Conservation (phyloP, 1,140 invertebrate genomes). For the Drosophila santomea region DNA sequence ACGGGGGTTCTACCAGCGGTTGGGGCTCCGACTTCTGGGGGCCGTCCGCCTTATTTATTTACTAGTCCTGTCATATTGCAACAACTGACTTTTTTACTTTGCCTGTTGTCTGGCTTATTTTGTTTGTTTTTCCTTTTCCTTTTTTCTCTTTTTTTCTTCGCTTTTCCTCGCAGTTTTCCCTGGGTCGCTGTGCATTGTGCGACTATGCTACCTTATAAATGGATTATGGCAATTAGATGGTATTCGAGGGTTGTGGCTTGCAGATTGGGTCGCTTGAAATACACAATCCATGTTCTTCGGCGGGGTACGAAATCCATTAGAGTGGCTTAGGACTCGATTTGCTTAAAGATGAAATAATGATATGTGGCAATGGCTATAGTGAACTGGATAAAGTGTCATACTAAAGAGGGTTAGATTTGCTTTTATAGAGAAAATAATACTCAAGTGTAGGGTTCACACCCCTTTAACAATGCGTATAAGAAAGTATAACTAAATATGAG, state of each 20-base stretch:
- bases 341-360: conserved; percentile 33
- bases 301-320: conserved; percentile 27
- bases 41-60: conserved; percentile 52
- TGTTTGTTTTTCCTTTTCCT: conserved; percentile 54
- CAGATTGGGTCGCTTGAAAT: conserved; percentile 16
- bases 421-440: too few species aligned
- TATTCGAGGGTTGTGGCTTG: conserved; percentile 2
- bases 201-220: conserved; percentile 66
- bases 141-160: conserved; percentile 22
- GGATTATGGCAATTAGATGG: conserved; percentile 79
- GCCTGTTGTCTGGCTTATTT: conserved; percentile 55
- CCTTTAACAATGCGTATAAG: too few species aligned
- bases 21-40: conserved; percentile 17
- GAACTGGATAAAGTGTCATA: background rate
- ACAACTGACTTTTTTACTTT: conserved; percentile 38
- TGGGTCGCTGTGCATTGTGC: conserved; percentile 39
- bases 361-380: conserved; percentile 1
- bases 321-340: conserved; percentile 39
- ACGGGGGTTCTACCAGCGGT: conserved; percentile 22
- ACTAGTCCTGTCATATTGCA: conserved; percentile 76
- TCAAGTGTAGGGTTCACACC: too few species aligned
- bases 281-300: conserved; percentile 29
- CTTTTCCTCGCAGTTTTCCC: conserved; percentile 26
- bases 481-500: too few species aligned
- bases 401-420: background rate